Conservation (phyloP, 2,888 invertebrate species). For the Sceliomorpha sp. region DNA sequence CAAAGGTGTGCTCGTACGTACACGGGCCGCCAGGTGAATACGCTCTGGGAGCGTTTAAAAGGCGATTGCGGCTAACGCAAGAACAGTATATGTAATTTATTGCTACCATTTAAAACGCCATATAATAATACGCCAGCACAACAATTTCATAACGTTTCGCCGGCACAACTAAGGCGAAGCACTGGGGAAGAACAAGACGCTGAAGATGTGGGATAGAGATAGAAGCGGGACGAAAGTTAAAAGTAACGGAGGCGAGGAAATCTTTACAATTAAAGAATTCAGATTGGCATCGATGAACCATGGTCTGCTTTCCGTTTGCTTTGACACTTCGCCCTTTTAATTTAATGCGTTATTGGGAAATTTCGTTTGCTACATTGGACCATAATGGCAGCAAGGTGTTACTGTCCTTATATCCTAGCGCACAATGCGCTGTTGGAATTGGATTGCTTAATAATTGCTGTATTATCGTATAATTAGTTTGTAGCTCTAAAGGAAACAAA, state of each 20-base stretch:
- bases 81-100: constrained; percentile 71
- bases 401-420: too few relatives aligned
- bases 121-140: constrained; percentile 72
- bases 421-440: too few relatives aligned
- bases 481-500: too few relatives aligned
- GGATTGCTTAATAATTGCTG: too few relatives aligned
- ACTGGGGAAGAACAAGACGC: constrained; percentile 56
- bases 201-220: constrained; percentile 47
- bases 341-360: too few relatives aligned
- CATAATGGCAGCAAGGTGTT: too few relatives aligned
- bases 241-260: constrained; percentile 50
- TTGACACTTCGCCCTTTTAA: too few relatives aligned
- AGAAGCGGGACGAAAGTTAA: constrained; percentile 47
- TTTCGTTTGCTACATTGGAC: too few relatives aligned
- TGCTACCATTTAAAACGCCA: constrained; percentile 75
- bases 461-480: too few relatives aligned
- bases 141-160: constrained; percentile 72
- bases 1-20: constrained; percentile 43
- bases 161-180: constrained; percentile 55
- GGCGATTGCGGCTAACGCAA: constrained; percentile 69
- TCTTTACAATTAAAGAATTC: constrained; percentile 45
- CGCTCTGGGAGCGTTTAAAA: constrained; percentile 65
- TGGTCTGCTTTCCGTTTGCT: constrained; percentile 1
- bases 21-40: constrained; percentile 46
- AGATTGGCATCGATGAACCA: constrained; percentile 47